Base-by-base conservation (phyloP, 2,113 vertebrate genomes). In the Oryzias curvinotus region DNA sequence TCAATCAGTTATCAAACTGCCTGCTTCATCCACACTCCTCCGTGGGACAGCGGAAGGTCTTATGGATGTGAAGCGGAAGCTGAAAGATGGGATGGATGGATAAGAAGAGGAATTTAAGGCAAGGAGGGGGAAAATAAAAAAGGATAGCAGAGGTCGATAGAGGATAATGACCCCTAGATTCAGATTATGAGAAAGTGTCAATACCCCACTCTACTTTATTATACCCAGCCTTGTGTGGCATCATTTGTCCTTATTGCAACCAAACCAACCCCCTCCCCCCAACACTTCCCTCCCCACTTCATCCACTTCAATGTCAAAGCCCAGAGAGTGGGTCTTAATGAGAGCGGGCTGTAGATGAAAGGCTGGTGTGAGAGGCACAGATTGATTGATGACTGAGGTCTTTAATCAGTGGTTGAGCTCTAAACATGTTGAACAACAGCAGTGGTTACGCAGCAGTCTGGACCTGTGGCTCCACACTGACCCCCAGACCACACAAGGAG, bases 301-400 rank as follows among this genome's bases (percentile, higher is more conserved):
- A 63, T 71, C 79, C 77, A 73, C 81, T 84, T 84, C 75, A 85
- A 77, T 83, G 81, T 84, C 80, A 83, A 64, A 81, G 86, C 75
- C 54, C 21, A 25, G 62, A 16, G 56, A 87, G 68, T 75, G 83
- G 80, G 72, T 61, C 77, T 68, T 87, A 88, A 90, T 88, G 85
- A 88, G 85, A 74, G 77, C 77, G 44, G 68, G 73, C 78, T 77
- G 72, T 77, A 87, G 82, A 90, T 90, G 78, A 90, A 90, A 90
- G 84, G 72, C 78, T 65, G 71, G 62, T 65, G 62, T 78, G 77
- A 81, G 69, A 81, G 49, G 55, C 5, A 28, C 61, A 16, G 76
- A 84, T 77, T 86, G 87, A 90, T 88, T 84, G 88, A 90, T 85
- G 84, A 75, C 83, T 53, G 70, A 65, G 74, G 79, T 88, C 87